Conservation (phyloP, 2,797 vertebrate genomes). For the Lophotriccus pileatus region DNA sequence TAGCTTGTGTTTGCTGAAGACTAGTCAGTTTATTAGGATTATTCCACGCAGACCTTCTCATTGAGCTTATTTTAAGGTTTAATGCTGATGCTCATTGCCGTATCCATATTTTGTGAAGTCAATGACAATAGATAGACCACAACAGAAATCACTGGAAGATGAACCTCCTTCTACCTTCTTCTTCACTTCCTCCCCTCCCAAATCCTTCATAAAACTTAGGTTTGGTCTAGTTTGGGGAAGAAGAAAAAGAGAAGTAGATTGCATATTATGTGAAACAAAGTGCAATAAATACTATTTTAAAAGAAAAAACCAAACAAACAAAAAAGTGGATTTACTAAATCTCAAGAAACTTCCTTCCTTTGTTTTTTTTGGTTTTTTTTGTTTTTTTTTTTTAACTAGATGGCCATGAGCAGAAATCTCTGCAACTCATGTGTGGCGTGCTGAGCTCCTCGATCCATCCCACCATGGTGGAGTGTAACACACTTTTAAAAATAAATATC, state of each 20-base stretch:
- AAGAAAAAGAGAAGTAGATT: background rate
- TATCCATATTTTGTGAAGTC: background rate
- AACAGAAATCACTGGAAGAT: background rate
- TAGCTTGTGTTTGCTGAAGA: background rate
- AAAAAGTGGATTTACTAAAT: background rate
- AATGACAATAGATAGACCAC: background rate
- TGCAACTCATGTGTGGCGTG: background rate
- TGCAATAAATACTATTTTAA: background rate
- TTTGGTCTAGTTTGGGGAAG: background rate
- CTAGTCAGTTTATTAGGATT: background rate
- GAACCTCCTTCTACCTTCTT: background rate
- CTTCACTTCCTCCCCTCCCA: background rate
- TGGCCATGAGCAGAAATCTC: background rate
- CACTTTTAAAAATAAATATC: background rate
- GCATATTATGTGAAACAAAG: background rate
- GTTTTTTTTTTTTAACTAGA: background rate
- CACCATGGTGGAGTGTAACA: accelerated
- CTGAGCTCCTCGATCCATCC: background rate
- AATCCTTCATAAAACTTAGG: background rate
- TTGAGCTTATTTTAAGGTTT: background rate
- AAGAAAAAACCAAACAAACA: background rate
- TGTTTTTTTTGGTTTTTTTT: background rate
- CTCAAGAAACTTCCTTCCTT: background rate
- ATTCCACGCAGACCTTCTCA: background rate
- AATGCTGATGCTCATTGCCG: background rate